Evolutionary conservation across 2,797 vertebrate species (phyloP).

Genomic region (Anomalospiza imberbis): DNA sequence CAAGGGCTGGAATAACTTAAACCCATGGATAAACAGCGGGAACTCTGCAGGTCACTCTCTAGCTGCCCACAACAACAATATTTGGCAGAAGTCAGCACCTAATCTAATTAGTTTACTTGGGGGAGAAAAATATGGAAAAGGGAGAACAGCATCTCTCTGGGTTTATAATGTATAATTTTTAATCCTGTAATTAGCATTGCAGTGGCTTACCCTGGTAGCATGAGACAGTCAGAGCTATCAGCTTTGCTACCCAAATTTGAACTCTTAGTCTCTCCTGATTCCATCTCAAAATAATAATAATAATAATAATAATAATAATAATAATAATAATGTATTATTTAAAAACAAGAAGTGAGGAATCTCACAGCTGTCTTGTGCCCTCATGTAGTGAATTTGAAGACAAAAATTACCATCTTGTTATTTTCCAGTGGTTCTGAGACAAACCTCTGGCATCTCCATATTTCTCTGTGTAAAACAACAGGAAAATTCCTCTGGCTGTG

Average conservation of each 20-base stretch:
- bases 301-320: background rate
- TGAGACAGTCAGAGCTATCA: slow-evolving; percentile 22
- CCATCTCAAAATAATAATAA: background rate
- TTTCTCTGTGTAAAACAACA: background rate
- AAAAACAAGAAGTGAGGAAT: background rate
- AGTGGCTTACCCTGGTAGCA: slow-evolving; percentile 1
- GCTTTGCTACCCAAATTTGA: slow-evolving; percentile 17
- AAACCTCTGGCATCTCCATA: background rate
- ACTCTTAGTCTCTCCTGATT: background rate
- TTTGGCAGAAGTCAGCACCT: background rate
- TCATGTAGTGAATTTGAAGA: background rate
- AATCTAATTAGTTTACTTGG: slow-evolving; percentile 29
- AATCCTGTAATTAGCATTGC: slow-evolving; percentile 41
- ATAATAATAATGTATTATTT: background rate
- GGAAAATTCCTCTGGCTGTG: background rate
- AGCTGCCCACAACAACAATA: background rate
- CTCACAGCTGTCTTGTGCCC: background rate
- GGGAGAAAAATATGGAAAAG: background rate
- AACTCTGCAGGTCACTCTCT: background rate
- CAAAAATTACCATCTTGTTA: background rate
- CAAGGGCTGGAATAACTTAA: background rate
- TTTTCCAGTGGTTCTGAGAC: background rate
- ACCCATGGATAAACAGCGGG: background rate
- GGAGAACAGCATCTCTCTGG: background rate
- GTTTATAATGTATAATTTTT: background rate